Base-by-base conservation (phyloP, 2,113 vertebrate species). In the Pachyramphus minor region DNA sequence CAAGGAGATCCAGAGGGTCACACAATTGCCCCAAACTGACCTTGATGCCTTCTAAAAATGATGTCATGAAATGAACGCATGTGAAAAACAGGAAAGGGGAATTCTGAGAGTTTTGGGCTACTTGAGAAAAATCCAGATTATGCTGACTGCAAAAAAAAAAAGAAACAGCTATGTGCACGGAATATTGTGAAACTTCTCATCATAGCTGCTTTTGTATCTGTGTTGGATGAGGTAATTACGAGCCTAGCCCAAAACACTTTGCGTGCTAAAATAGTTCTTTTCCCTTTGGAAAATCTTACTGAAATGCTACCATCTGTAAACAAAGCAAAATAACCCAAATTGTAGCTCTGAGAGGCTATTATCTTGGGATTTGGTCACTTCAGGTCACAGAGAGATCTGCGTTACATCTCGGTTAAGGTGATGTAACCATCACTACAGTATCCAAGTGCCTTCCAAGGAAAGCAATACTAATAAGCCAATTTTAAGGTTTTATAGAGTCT, bases 201-300 rank as follows among this genome's bases (percentile, higher is more conserved):
- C 93, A 91, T 95, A 95, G 87, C 58, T 95, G 84, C 96, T 96
- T 96, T 94, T 96, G 77, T 95, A 74, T 94, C 96, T 91, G 37
- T 91, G 89, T 68, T 90, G 91, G 81, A 95, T 96, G 95, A 96
- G 89, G 96, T 96, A 96, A 97, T 95, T 93, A 92, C 0, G 2
- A 94, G 59, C 53, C 89, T 78, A 89, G 73, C 71, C 87, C 89
- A 96, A 94, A 96, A 94, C 81, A 87, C 71, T 95, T 95, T 56
- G 42, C 30, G 8, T 55, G 74, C 59, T 96, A 92, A 97, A 96
- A 97, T 96, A 96, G 77, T 67, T 92, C 30, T 62, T 89, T 94
- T 93, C 76, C 90, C 53, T 95, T 94, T 91, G 96, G 96, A 96
- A 97, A 95, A 94, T 91, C 74, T 96, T 95, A 96, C 92, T 85